These are phyloP conservation scores for Ormyrus thymus DNA, from an alignment of 2,888 invertebrate species.

Conservation along the genomic window DNA sequence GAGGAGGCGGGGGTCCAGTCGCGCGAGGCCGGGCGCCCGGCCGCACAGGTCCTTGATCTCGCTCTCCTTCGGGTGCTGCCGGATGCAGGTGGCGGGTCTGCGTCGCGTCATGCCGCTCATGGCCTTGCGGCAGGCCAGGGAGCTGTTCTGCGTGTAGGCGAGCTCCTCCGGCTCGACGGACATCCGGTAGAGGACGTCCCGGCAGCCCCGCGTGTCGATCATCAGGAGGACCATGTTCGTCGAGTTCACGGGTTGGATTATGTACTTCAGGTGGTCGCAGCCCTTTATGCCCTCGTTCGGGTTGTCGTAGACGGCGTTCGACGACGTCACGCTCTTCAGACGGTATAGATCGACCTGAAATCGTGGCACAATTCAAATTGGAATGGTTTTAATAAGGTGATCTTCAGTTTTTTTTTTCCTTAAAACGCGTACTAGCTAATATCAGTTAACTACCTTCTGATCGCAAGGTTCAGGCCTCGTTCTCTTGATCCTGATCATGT, in stretches of 20 bases:
- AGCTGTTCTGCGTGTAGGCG: constrained; percentile 76
- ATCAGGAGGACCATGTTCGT: constrained; percentile 88
- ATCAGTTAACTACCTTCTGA: constrained; percentile 77
- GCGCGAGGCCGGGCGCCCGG: constrained; percentile 58
- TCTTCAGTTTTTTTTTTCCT: too few species aligned
- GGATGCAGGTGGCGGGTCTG: constrained; percentile 85
- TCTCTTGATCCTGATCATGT: constrained; percentile 82
- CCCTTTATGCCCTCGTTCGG: constrained; percentile 57
- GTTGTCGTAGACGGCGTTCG: constrained; percentile 63
- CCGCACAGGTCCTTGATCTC: constrained; percentile 72
- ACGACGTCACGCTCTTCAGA: constrained; percentile 66
- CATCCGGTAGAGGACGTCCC: constrained; percentile 74
- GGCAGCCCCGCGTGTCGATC: constrained; percentile 81
- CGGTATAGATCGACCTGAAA: constrained; percentile 74
- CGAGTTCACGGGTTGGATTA: constrained; percentile 84
- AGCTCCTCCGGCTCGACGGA: constrained; percentile 75
- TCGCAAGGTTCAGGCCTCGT: constrained; percentile 92
- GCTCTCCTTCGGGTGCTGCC: constrained; percentile 85
- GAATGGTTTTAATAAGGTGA: too few species aligned
- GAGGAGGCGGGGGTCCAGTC: constrained; percentile 60
- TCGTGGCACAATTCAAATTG: too few species aligned
- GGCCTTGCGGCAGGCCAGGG: constrained; percentile 79
- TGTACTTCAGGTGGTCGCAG: constrained; percentile 74
- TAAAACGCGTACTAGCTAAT: too few species aligned
- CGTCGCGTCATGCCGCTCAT: constrained; percentile 81